phyloP scores from a whole-genome alignment of 2,888 invertebrate species.

The Reticulitermes lucifugus region DNA sequence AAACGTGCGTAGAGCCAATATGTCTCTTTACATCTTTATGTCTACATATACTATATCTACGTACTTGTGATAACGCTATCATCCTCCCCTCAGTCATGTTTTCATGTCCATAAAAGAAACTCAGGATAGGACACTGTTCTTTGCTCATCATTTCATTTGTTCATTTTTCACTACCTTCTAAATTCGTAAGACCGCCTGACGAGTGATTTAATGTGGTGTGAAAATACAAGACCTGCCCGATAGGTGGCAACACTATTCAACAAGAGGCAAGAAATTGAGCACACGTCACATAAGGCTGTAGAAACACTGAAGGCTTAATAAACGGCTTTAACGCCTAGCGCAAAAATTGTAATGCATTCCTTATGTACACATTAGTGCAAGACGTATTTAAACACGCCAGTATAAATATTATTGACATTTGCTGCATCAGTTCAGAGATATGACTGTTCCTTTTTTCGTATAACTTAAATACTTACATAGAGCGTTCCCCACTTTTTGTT shows the following conservation, averaged over 20 bases:
- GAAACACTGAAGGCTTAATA: slow-evolving; percentile 3
- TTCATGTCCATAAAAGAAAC: not conserved
- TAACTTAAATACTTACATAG: no score
- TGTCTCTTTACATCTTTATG: no score
- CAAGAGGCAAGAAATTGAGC: not conserved
- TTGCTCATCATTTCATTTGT: slow-evolving; percentile 2
- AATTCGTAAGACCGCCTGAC: slow-evolving; percentile 46
- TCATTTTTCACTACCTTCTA: slow-evolving; percentile 45
- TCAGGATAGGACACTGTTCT: not conserved
- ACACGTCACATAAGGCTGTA: slow-evolving; percentile 9
- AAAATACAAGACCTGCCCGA: slow-evolving; percentile 43
- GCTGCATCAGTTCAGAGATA: no score
- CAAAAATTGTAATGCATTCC: not conserved
- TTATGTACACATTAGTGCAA: not conserved
- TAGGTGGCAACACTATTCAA: slow-evolving; percentile 33
- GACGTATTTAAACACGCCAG: no score
- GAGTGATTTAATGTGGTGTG: slow-evolving; percentile 50
- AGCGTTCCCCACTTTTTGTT: no score
- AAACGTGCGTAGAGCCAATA: no score
- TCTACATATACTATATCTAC: no score
- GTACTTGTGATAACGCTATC: no score
- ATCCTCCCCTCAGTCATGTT: not conserved
- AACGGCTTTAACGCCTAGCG: not conserved
- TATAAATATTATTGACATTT: no score
- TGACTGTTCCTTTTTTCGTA: no score